phyloP scores from a whole-genome alignment of 2,113 vertebrate genomes.

The Cyanoderma ruficeps region DNA sequence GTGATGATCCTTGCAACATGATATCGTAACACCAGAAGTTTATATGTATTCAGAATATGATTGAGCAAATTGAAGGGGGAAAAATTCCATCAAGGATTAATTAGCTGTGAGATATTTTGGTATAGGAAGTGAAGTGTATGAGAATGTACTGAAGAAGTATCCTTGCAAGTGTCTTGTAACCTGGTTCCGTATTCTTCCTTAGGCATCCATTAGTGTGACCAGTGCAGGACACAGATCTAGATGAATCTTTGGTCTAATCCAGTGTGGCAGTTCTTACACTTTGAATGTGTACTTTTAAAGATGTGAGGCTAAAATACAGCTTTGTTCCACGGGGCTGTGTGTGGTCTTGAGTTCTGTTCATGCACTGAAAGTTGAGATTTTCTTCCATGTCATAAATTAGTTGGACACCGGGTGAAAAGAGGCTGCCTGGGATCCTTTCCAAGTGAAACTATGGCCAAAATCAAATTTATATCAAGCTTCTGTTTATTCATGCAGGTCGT shows the following conservation, averaged over 20 bases:
- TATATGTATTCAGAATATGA: not conserved
- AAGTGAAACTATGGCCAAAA: not conserved
- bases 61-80: not conserved
- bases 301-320: not conserved
- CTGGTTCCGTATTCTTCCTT: not conserved
- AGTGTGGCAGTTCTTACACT: not conserved
- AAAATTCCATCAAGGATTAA: not conserved
- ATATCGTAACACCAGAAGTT: not conserved
- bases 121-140: not conserved
- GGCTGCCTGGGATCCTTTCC: not conserved
- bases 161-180: not conserved
- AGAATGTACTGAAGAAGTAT: not conserved
- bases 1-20: not conserved
- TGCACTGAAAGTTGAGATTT: not conserved
- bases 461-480: not conserved
- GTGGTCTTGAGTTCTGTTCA: not conserved
- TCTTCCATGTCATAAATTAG: not conserved
- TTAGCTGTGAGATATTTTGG: not conserved
- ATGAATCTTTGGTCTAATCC: not conserved
- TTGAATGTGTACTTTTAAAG: not conserved
- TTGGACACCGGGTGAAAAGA: not conserved
- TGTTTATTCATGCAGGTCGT: slow-evolving; percentile 79
- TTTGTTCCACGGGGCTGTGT: rapidly evolving
- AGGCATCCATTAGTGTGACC: not conserved
- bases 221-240: not conserved